Base-by-base conservation (phyloP, 92 coral and sea anemone genomes). In the Bergia sp. region DNA sequence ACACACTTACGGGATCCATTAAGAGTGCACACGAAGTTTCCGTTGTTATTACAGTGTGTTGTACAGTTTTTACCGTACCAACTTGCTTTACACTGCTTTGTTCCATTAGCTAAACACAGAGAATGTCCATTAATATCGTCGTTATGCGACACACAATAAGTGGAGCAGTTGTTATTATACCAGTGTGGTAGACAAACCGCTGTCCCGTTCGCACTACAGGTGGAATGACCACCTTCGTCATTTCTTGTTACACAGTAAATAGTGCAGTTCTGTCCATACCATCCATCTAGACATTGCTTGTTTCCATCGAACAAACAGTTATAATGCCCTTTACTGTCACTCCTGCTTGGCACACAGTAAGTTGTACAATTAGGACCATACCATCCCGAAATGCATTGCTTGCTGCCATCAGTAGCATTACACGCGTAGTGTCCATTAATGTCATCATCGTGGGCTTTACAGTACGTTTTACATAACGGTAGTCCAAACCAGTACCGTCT, bases 1-100 rank as follows among this genome's bases (percentile, higher is more conserved):
- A 76, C 81, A 44, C 98, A 95, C 4, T 90, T 75, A 78, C 88
- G 92, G 20, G 78, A 67, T 10, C 95, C 98, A 49, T 85, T 93
- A 41, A 41, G 53, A 76, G 12, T 18, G 20, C 80, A 76, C 1
- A 76, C n/a, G 20, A 76, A 41, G 23, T 76, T 76, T 41, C 80
- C 80, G 18, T 12, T 76, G 29, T 29, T 69, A 3, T 18, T 13
- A 49, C 88, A 84, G 79, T 84, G 61, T 23, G 15, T 41, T 36
- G 88, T 84, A 41, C 88, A 84, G 49, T 67, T 61, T 1, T 10
- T 7, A 23, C 88, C 88, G 29, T 65, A 84, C 88, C 88, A 84
- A 10, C 69, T 37, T 1, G 42, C 40, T 29, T 72, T n/a, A 23
- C 88, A 85, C 53, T 4, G 53, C n/a, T 36, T 85, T 40, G 57